Percentiles rank a stretch among this genome's conserved stretches.
phyloP scores from a whole-genome alignment of 2,113 vertebrate species.

The pig (Sus scrofa) region DNA sequence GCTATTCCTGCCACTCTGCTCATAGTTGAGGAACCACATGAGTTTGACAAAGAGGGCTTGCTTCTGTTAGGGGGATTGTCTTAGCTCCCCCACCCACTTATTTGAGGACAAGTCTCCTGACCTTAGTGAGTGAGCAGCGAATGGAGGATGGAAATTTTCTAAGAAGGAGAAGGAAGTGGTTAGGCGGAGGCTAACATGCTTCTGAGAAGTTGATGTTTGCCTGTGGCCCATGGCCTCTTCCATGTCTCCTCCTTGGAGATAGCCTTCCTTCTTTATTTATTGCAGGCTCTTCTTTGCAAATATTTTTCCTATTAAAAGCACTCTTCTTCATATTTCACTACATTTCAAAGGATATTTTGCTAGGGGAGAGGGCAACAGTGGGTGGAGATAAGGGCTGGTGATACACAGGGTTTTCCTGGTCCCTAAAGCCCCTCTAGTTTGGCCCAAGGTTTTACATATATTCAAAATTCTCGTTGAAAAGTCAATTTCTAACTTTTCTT shows the following conservation, averaged over 20 bases:
- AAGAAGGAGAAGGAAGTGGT: background rate
- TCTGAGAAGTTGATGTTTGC: background rate
- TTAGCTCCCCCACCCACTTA: background rate
- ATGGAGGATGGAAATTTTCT: background rate
- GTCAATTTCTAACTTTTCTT: conserved; percentile 17
- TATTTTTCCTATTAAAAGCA: background rate
- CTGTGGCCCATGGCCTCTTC: too few species aligned
- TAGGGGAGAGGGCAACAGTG: background rate
- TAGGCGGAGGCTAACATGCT: background rate
- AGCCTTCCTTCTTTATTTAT: background rate
- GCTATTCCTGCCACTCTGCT: background rate
- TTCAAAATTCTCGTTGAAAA: conserved; percentile 37
- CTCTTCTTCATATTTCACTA: background rate
- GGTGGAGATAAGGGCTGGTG: background rate
- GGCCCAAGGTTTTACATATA: background rate
- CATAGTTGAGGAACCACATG: background rate
- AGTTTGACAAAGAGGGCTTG: background rate
- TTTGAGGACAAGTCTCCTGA: background rate
- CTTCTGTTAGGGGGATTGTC: background rate
- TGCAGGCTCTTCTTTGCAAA: background rate
- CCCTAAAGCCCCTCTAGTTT: background rate
- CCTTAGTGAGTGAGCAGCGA: background rate
- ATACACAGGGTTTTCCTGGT: background rate
- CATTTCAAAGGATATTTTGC: background rate
- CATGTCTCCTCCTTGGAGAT: background rate